These are phyloP conservation scores for Clarias laeviceps DNA, from an alignment of 2,797 vertebrate genomes.

Conservation along the genomic window DNA sequence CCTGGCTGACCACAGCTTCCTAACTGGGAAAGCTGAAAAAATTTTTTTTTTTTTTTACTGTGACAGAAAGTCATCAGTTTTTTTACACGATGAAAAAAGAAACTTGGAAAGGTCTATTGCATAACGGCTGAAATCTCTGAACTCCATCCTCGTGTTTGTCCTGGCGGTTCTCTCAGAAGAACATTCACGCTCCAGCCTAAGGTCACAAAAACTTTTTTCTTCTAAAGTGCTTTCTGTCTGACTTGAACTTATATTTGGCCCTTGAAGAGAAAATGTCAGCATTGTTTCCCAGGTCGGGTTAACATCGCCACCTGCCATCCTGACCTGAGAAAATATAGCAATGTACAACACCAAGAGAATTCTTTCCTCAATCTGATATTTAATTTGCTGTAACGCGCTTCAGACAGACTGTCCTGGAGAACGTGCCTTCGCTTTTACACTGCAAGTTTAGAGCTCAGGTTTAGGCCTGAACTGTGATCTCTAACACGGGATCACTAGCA, in stretches of 20 bases:
- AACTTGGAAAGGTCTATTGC: not conserved
- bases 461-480: not conserved
- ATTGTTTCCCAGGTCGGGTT: not conserved
- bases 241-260: not conserved
- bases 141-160: not conserved
- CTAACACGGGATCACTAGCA: not conserved
- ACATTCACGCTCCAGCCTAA: conserved; percentile 21
- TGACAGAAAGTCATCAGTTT: not conserved
- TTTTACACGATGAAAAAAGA: not conserved
- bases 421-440: not conserved
- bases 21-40: too few species aligned
- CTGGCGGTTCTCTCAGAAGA: not conserved
- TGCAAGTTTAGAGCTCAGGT: not conserved
- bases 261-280: conserved; percentile 8
- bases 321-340: conserved; percentile 10
- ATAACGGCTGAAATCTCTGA: conserved; percentile 2
- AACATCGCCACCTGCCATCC: not conserved
- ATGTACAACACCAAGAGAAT: not conserved
- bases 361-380: not conserved
- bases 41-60: too few species aligned
- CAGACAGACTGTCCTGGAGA: not conserved
- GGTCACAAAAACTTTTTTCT: conserved; percentile 11
- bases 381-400: not conserved
- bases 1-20: too few species aligned
- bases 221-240: not conserved